Evolutionary conservation across 2,113 vertebrate genomes (phyloP).

Genomic region (Hyperopisus bebe): DNA sequence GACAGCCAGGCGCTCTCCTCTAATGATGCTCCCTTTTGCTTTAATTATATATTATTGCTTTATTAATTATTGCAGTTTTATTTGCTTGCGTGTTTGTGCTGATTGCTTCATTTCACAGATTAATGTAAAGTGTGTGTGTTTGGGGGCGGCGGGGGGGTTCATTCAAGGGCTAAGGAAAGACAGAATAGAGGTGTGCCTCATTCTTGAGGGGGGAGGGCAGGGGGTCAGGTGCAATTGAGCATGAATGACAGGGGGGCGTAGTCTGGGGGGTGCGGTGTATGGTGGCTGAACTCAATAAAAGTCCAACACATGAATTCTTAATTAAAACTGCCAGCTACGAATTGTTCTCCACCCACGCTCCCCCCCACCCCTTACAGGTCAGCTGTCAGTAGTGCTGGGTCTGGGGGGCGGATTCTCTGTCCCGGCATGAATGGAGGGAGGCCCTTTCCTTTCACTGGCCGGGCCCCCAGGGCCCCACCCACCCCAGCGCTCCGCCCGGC

Average conservation of each 20-base stretch:
- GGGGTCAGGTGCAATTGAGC: background rate
- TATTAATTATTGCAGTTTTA: background rate
- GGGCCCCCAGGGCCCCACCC: background rate
- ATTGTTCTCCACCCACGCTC: conserved; percentile 11
- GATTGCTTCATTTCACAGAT: conserved; percentile 11
- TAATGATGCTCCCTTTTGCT: background rate
- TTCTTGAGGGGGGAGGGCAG: background rate
- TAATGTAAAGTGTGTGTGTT: background rate
- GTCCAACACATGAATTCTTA: conserved; percentile 57
- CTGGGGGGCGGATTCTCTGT: conserved; percentile 25
- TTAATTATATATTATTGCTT: conserved; percentile 9
- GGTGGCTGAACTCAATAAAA: conserved; percentile 45
- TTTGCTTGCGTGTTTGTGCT: background rate
- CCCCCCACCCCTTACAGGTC: background rate
- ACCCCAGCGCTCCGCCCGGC: background rate
- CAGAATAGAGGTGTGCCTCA: background rate
- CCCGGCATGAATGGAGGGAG: background rate
- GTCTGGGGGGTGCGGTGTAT: conserved; percentile 28
- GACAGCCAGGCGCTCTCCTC: background rate
- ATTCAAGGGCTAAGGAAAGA: background rate
- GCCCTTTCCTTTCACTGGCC: background rate
- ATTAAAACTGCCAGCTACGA: conserved; percentile 56
- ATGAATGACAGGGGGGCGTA: background rate
- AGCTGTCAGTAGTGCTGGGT: background rate
- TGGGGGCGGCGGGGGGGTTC: background rate